Base-by-base conservation (phyloP, 2,113 vertebrate species). In the Petrocephalus microphthalmus region DNA sequence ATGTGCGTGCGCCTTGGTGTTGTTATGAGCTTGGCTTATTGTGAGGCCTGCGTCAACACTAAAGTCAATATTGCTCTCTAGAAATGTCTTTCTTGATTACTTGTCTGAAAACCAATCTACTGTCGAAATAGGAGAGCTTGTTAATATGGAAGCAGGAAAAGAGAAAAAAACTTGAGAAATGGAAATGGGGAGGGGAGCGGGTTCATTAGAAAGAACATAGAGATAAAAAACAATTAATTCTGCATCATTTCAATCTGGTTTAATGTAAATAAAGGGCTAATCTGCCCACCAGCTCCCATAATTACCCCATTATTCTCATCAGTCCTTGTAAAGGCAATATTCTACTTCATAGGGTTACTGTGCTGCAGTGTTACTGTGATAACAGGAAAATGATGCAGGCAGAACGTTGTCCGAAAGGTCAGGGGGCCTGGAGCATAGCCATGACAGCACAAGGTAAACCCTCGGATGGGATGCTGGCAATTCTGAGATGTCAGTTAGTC, bases 161-260 rank as follows among this genome's bases (percentile, higher is more conserved):
- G 47, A 25, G 83, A 83, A 83, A 49, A 42, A 42, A 45, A 7
- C 45, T 49, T 2, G 2, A 83, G 49, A 49, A 84, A 84, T 52
- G n/a, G 83, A 52, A 53, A 84, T 84, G 49, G 25, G 5, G 83
- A 42, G n/a, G 5, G 13, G 47, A 37, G 15, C 0, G 74, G 15
- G 29, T 81, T 86, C 85, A 86, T 57, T 86, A 57, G 56, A 86
- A 53, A 53, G 85, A 57, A 86, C 60, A 42, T 33, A 52, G 52
- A 86, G 85, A 37, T 56, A 86, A 53, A 53, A 86, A 33, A 53
- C 64, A 87, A 87, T 87, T 87, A 87, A 87, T 47, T 87, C 45
- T 49, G 86, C 56, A 87, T 47, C 86, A 87, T 87, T 87, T 67
- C 45, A 71, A 87, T 45, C 57, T 49, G 60, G 57, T 67, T 67